Evolutionary conservation across 2,113 vertebrate genomes (phyloP).

Genomic region (Chionomys nivalis): DNA sequence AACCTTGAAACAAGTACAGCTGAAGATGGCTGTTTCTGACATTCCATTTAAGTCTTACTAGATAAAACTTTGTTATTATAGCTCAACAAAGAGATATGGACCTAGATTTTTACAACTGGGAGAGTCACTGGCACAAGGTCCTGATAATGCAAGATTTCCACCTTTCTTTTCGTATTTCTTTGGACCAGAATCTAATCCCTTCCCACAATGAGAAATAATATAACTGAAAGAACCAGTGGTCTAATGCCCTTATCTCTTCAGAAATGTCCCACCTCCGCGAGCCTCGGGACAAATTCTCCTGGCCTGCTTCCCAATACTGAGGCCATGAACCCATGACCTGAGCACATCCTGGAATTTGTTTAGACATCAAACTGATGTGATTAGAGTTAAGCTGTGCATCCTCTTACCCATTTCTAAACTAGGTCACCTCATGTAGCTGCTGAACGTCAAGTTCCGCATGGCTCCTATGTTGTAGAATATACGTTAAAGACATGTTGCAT

Average conservation of each 20-base stretch:
- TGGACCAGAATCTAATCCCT: not conserved
- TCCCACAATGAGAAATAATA: not conserved
- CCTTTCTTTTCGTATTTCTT: not conserved
- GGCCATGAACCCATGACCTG: not conserved
- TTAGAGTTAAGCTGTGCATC: not conserved
- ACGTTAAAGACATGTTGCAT: too few species aligned
- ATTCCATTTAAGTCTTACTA: conserved; percentile 28
- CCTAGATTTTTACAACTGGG: not conserved
- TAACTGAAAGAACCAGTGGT: not conserved
- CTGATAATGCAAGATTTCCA: not conserved
- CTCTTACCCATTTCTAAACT: not conserved
- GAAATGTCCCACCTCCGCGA: not conserved
- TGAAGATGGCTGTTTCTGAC: not conserved
- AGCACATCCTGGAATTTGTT: not conserved
- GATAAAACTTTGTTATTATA: not conserved
- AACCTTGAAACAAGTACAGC: conserved; percentile 42
- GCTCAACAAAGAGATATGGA: not conserved
- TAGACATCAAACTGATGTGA: not conserved
- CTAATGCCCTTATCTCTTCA: not conserved
- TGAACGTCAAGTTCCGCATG: not conserved
- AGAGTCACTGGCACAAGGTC: not conserved
- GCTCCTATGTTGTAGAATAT: too few species aligned
- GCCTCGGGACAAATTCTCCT: not conserved
- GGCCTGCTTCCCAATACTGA: not conserved
- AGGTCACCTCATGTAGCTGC: not conserved